Evolutionary conservation across 2,888 invertebrate species (phyloP).

Genomic region (Sussaba pulchella): DNA sequence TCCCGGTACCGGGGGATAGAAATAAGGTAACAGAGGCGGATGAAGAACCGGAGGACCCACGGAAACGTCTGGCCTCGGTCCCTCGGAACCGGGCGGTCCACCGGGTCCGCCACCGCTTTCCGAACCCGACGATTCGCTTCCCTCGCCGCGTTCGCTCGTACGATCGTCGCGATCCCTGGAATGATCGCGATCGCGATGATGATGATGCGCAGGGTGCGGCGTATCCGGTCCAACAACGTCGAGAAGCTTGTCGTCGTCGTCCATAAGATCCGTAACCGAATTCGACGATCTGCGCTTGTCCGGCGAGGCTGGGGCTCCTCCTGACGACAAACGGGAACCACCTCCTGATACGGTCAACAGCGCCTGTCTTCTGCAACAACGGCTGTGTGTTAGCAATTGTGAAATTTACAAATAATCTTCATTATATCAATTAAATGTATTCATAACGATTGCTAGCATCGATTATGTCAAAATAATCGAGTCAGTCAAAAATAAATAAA

Average conservation of each 20-base stretch:
- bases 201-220: conserved; percentile 87
- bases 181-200: conserved; percentile 79
- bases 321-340: conserved; percentile 80
- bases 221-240: conserved; percentile 96
- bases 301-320: conserved; percentile 82
- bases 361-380: conserved; percentile 85
- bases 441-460: background rate
- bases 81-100: conserved; percentile 85
- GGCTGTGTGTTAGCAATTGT: conserved; percentile 81
- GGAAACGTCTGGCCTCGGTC: conserved; percentile 95
- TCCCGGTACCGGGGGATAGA: conserved; percentile 92
- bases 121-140: conserved; percentile 83
- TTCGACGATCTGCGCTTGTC: conserved; percentile 81
- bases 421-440: background rate
- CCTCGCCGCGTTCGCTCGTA: conserved; percentile 82
- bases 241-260: conserved; percentile 93
- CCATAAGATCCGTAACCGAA: conserved; percentile 84
- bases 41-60: conserved; percentile 95
- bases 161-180: conserved; percentile 82
- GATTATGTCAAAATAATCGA: no score
- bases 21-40: conserved; percentile 95
- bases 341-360: conserved; percentile 83
- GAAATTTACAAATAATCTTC: conserved; percentile 6
- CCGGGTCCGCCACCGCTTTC: conserved; percentile 86
- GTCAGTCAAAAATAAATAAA: no score